Base-by-base conservation (phyloP, 92 coral and sea anemone species). In the Bergia sp. region DNA sequence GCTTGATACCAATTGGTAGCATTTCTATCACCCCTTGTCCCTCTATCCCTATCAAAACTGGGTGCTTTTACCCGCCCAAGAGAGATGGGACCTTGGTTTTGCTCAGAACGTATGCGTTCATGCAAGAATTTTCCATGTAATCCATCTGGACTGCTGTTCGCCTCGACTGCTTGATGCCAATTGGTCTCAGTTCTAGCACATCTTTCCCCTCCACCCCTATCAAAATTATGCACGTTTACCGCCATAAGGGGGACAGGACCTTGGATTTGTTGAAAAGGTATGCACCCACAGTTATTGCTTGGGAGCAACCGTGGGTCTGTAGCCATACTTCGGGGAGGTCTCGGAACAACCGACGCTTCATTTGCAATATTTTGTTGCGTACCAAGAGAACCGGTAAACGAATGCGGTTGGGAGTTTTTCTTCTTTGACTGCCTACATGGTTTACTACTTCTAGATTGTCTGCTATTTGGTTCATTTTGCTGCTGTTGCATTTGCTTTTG, bases 181-280 rank as follows among this genome's bases (percentile, higher is more conserved):
- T 15, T 40, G 9, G 47, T 2, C 79, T 38, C 39, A 3, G 3
- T 76, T 10, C 8, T n/a, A 76, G 80, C 7, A 21, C 53, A 13
- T 4, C 29, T 39, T 2, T 18, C 45, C 53, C 45, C 50, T 41
- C 4, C 20, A 16, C 49, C 47, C 36, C 29, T 76, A 21, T 7
- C 50, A 76, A 39, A 15, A 1, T 18, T 4, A n/a, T 9, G 8
- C 7, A 1, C 5, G 3, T 20, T 21, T 4, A 76, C 23, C 3
- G n/a, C 80, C 80, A 76, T 76, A 40, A 76, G 80, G 50, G 80
- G 80, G n/a, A 76, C 43, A 8, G n/a, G 80, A 13, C 0, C n/a
- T 39, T 11, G 8, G 0, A 29, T 21, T 39, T 74, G 49, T 4
- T 6, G 36, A 12, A 3, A 13, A 38, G 45, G 2, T 12, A 74